Percentiles rank a stretch among this genome's conserved stretches.
Conservation (phyloP, 2,888 invertebrate genomes). For the Drosophila lacicola region DNA sequence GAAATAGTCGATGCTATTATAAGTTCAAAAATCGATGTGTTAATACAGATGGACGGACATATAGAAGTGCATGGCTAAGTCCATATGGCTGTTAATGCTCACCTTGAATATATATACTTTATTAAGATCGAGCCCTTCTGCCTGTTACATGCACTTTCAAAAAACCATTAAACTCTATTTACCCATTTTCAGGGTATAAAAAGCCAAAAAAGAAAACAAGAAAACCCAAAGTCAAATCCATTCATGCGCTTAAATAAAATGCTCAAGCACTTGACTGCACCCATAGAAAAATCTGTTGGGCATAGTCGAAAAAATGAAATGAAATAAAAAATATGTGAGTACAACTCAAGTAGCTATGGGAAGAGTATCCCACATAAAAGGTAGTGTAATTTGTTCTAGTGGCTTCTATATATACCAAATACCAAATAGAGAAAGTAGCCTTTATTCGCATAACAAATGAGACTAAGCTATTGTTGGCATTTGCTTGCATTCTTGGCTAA, state of each 20-base stretch:
- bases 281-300: constrained; percentile 72
- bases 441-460: constrained; percentile 34
- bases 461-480: constrained; percentile 31
- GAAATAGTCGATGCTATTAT: too few relatives aligned
- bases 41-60: too few relatives aligned
- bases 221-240: constrained; percentile 77
- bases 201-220: constrained; percentile 40
- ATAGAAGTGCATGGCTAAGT: too few relatives aligned
- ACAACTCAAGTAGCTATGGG: constrained; percentile 10
- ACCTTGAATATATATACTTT: too few relatives aligned
- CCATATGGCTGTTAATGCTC: too few relatives aligned
- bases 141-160: too few relatives aligned
- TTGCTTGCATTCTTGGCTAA: constrained; percentile 6
- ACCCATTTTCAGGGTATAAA: not conserved
- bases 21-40: too few relatives aligned
- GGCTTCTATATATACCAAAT: constrained; percentile 42
- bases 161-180: too few relatives aligned
- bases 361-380: constrained; percentile 45
- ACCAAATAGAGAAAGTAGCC: constrained; percentile 39
- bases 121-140: too few relatives aligned
- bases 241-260: constrained; percentile 83
- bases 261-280: constrained; percentile 83
- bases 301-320: constrained; percentile 37
- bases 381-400: constrained; percentile 72
- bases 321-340: constrained; percentile 49